Evolutionary conservation across 2,888 invertebrate genomes (phyloP).

Genomic region (Drosophila ezoana): DNA sequence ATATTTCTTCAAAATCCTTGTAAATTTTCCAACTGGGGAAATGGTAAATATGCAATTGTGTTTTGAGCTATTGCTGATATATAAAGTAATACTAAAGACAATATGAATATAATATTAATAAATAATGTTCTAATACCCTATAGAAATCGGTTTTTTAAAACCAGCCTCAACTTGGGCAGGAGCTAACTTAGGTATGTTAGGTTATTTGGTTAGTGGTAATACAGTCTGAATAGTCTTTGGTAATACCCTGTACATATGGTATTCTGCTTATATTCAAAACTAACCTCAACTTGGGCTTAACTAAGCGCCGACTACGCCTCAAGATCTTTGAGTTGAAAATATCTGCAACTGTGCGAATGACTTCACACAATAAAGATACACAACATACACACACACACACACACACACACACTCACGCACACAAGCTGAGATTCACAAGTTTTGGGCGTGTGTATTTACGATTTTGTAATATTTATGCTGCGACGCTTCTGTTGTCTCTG

Average conservation of each 20-base stretch:
- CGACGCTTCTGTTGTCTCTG: conserved; percentile 40
- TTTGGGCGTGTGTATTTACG: conserved; percentile 63
- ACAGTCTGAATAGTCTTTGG: too few relatives aligned
- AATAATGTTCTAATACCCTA: background rate
- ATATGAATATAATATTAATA: too few relatives aligned
- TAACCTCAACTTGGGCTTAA: conserved; percentile 7
- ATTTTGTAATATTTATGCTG: conserved; percentile 75
- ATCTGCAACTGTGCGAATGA: conserved; percentile 42
- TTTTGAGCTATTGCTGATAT: conserved; percentile 1
- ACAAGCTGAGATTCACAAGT: conserved; percentile 6
- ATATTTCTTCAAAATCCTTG: background rate
- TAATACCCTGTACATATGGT: too few relatives aligned
- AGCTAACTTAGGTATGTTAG: too few relatives aligned
- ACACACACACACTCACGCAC: conserved; percentile 5
- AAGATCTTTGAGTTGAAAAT: conserved; percentile 19
- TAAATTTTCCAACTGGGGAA: too few relatives aligned
- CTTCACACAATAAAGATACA: conserved; percentile 30
- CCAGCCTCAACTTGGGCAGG: too few relatives aligned
- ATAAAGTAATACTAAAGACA: too few relatives aligned
- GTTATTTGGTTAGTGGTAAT: too few relatives aligned
- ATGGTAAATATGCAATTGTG: too few relatives aligned
- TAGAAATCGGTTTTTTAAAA: background rate
- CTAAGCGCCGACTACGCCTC: conserved; percentile 6
- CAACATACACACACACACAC: conserved; percentile 7
- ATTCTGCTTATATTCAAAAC: background rate